Conservation (phyloP, 1,140 invertebrate genomes). For the Trachymyrmex cornetzi region DNA sequence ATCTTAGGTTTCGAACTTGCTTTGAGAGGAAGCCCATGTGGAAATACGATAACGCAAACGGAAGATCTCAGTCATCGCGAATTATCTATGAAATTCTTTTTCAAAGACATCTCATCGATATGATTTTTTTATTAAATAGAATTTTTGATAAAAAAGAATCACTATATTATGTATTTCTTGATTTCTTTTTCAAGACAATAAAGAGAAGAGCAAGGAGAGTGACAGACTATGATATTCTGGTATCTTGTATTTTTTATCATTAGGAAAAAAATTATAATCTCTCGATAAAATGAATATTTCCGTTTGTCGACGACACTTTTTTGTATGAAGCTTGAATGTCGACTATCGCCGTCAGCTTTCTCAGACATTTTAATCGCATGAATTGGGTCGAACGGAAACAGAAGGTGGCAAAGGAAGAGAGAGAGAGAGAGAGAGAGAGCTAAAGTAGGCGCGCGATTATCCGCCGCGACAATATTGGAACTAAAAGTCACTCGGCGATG, state of each 20-base stretch:
- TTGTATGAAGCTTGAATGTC: not conserved
- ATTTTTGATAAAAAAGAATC: not conserved
- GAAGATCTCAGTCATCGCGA: not conserved
- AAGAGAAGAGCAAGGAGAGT: not conserved
- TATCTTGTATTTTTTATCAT: constrained; percentile 15
- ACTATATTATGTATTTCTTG: not conserved
- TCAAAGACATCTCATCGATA: not conserved
- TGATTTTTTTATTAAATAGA: not conserved
- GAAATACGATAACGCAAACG: constrained; percentile 60
- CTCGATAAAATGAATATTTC: not conserved
- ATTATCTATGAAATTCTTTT: not conserved
- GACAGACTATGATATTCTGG: not conserved
- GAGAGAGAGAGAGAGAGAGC: not conserved
- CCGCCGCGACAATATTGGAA: constrained; percentile 21
- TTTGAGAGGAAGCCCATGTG: constrained; percentile 70
- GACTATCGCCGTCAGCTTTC: constrained; percentile 5
- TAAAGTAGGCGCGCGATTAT: constrained; percentile 22
- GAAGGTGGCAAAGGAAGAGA: constrained; percentile 15
- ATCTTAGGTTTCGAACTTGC: constrained; percentile 61
- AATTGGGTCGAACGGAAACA: constrained; percentile 29
- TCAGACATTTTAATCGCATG: not conserved
- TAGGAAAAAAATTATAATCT: constrained; percentile 8
- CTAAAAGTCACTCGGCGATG: constrained; percentile 27
- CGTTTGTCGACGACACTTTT: not conserved
- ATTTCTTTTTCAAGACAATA: not conserved